Evolutionary conservation across 2,888 invertebrate genomes (phyloP).

Genomic region (Acrocera orbiculus): DNA sequence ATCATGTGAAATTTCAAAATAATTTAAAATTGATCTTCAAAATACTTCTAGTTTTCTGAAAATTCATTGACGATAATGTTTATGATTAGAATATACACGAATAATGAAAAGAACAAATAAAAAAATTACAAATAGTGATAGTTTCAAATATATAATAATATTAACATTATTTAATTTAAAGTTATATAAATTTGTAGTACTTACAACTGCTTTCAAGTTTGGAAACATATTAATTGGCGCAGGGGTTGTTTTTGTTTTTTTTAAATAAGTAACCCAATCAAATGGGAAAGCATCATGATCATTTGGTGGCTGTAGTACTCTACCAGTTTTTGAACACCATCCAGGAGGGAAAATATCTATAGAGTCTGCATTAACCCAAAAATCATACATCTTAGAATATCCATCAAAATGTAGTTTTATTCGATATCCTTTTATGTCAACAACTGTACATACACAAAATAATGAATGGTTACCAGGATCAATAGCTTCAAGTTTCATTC

Average conservation of each 20-base stretch:
- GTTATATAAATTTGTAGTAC: too few species aligned
- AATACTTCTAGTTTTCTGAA: too few species aligned
- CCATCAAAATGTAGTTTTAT: slow-evolving; percentile 83
- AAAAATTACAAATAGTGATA: neutral
- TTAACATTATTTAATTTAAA: too few species aligned
- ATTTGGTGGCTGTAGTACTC: slow-evolving; percentile 61
- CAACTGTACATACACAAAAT: slow-evolving; percentile 75
- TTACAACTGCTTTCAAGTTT: slow-evolving; percentile 46
- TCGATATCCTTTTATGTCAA: slow-evolving; percentile 65
- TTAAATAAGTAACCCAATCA: slow-evolving; percentile 71
- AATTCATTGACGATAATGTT: too few species aligned
- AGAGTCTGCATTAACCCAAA: slow-evolving; percentile 88
- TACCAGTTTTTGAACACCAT: slow-evolving; percentile 80
- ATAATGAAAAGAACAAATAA: too few species aligned
- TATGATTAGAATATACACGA: too few species aligned
- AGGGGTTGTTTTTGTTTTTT: slow-evolving; percentile 50
- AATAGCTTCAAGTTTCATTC: slow-evolving; percentile 84
- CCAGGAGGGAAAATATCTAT: slow-evolving; percentile 79
- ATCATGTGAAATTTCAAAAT: too few species aligned
- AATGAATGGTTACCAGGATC: slow-evolving; percentile 82
- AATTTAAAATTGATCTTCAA: too few species aligned
- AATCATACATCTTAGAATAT: slow-evolving; percentile 73
- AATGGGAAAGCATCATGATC: slow-evolving; percentile 45
- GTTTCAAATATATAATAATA: neutral
- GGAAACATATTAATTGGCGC: slow-evolving; percentile 65